phyloP scores from a whole-genome alignment of 2,113 vertebrate species.

The Kryptolebias marmoratus region DNA sequence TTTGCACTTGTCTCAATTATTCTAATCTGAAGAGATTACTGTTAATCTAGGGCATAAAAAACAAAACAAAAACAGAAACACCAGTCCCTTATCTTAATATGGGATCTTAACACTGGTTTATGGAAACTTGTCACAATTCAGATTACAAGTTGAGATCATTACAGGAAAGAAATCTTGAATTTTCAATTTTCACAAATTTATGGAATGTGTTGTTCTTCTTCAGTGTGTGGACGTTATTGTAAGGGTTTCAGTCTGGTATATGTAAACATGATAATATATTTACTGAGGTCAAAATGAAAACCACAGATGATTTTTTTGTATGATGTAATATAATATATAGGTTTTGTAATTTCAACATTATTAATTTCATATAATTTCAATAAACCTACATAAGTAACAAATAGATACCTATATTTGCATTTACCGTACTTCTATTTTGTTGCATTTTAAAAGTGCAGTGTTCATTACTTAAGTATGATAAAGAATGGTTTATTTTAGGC shows the following conservation, averaged over 20 bases:
- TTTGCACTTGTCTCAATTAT: slow-evolving; percentile 58
- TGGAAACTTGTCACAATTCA: slow-evolving; percentile 70
- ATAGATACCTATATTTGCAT: not conserved
- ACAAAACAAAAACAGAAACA: slow-evolving; percentile 36
- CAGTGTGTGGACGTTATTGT: not conserved
- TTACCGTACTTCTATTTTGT: not conserved
- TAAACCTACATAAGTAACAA: not conserved
- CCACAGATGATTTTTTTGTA: not conserved
- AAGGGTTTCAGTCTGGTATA: not conserved
- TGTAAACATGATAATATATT: not conserved
- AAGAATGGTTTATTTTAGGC: not conserved
- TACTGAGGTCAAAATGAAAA: not conserved
- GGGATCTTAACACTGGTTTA: slow-evolving; percentile 80
- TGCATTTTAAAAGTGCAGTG: not conserved
- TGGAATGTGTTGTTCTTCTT: not conserved
- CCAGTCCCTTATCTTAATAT: slow-evolving; percentile 72
- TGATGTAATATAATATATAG: too few relatives aligned
- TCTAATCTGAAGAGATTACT: slow-evolving; percentile 67
- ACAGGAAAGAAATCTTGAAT: slow-evolving; percentile 32
- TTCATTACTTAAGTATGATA: not conserved
- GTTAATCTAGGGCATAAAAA: slow-evolving; percentile 74
- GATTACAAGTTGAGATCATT: slow-evolving; percentile 50
- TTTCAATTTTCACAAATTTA: slow-evolving; percentile 43
- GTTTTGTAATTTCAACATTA: too few relatives aligned
- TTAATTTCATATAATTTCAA: too few relatives aligned